A percentile compares a stretch with the other conserved stretches of the same genome.
Conservation (phyloP, 1,140 invertebrate genomes). For the Sarcophaga peregrina region DNA sequence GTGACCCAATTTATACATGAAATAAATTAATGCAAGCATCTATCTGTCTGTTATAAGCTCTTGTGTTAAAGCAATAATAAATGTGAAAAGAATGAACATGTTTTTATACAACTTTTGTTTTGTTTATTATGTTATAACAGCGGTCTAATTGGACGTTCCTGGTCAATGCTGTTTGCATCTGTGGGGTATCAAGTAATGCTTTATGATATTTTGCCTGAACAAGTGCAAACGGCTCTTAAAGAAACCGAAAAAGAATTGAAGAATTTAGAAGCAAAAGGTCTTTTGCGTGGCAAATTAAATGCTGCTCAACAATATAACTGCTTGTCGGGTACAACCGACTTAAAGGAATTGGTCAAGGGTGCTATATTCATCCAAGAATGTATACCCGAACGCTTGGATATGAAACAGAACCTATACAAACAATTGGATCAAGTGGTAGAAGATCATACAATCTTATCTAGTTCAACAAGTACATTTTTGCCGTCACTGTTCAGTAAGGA, state of each 20-base stretch:
- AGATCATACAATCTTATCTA: slow-evolving; percentile 82
- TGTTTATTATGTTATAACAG: slow-evolving; percentile 68
- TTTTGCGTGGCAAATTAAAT: slow-evolving; percentile 79
- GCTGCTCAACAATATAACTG: slow-evolving; percentile 80
- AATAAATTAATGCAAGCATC: neutral
- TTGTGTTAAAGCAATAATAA: no score
- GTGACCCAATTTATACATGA: neutral
- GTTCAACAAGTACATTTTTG: slow-evolving; percentile 90
- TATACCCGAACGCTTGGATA: slow-evolving; percentile 87
- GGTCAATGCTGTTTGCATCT: slow-evolving; percentile 95
- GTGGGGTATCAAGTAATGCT: slow-evolving; percentile 88
- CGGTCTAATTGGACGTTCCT: slow-evolving; percentile 92
- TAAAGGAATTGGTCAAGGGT: slow-evolving; percentile 76
- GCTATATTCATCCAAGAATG: slow-evolving; percentile 90
- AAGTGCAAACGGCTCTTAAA: slow-evolving; percentile 78
- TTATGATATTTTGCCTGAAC: slow-evolving; percentile 83
- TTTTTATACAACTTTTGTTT: neutral
- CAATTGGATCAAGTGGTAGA: slow-evolving; percentile 81
- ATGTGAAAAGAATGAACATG: neutral
- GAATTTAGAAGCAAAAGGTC: slow-evolving; percentile 75
- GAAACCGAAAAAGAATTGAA: slow-evolving; percentile 81
- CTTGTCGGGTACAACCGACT: slow-evolving; percentile 77
- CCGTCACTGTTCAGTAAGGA: slow-evolving; percentile 87
- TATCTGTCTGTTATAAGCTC: neutral
- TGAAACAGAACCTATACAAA: slow-evolving; percentile 85